These are phyloP conservation scores for Dendrolimus houi DNA, from an alignment of 2,888 invertebrate genomes.

Conservation along the genomic window DNA sequence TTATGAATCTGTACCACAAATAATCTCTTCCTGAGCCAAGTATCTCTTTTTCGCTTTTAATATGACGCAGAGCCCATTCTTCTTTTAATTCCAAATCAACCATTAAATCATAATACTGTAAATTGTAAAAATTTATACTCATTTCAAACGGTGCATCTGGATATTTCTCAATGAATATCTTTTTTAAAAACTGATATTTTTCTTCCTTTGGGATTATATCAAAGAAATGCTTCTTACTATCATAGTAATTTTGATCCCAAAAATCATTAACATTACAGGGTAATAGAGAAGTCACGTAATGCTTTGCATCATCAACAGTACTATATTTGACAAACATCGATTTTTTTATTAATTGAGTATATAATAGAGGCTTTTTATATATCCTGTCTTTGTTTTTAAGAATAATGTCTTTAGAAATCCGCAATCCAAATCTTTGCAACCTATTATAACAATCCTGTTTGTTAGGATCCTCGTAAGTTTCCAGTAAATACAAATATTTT, in stretches of 20 bases:
- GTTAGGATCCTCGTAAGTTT: constrained; percentile 15
- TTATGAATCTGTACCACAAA: constrained; percentile 39
- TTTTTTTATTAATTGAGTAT: constrained; percentile 25
- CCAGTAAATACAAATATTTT: constrained; percentile 37
- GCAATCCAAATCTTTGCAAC: constrained; percentile 19
- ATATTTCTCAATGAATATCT: constrained; percentile 32
- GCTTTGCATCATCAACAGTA: constrained; percentile 31
- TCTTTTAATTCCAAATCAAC: constrained; percentile 28
- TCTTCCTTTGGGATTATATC: constrained; percentile 28
- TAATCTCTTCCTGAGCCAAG: constrained; percentile 30
- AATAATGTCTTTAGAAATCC: constrained; percentile 31
- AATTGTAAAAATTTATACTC: constrained; percentile 23
- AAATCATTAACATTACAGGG: constrained; percentile 22
- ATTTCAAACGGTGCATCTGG: constrained; percentile 33
- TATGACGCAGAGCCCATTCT: constrained; percentile 38
- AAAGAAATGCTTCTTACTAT: constrained; percentile 25
- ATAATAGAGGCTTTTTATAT: constrained; percentile 25
- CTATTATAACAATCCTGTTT: background rate
- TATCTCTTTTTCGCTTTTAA: constrained; percentile 28
- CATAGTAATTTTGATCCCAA: constrained; percentile 30
- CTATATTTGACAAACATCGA: constrained; percentile 23
- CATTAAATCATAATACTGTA: constrained; percentile 27
- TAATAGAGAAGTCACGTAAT: constrained; percentile 23
- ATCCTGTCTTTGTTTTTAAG: constrained; percentile 39
- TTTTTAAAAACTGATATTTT: constrained; percentile 29